phyloP scores from a whole-genome alignment of 2,888 invertebrate genomes.

The Sinotaia quadrata region DNA sequence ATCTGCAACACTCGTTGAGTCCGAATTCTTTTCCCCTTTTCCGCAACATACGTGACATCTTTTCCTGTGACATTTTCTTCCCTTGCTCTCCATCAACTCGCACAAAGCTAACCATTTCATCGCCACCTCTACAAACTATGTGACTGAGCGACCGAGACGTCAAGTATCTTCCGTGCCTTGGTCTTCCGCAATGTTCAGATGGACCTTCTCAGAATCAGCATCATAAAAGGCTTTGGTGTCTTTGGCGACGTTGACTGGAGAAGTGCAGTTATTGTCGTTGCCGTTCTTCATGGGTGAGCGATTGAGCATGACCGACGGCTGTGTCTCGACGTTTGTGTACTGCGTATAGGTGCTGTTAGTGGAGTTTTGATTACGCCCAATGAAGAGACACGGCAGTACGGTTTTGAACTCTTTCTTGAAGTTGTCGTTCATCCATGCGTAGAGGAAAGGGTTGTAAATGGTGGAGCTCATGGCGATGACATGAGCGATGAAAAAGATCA shows the following conservation, averaged over 20 bases:
- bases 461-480: slow-evolving; percentile 94
- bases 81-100: background rate
- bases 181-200: slow-evolving; percentile 57
- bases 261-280: slow-evolving; percentile 44
- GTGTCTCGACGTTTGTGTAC: slow-evolving; percentile 67
- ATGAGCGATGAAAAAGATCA: slow-evolving; percentile 92
- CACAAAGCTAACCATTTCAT: background rate
- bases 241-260: slow-evolving; percentile 29
- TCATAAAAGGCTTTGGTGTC: slow-evolving; percentile 63
- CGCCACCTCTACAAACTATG: no score
- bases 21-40: background rate
- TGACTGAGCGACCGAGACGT: background rate
- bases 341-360: slow-evolving; percentile 64
- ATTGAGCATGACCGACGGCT: slow-evolving; percentile 64
- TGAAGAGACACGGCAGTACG: slow-evolving; percentile 71
- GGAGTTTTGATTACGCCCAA: slow-evolving; percentile 46
- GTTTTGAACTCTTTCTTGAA: slow-evolving; percentile 88
- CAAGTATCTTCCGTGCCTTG: slow-evolving; percentile 20
- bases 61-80: slow-evolving; percentile 1
- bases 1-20: no score
- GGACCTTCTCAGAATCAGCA: slow-evolving; percentile 65
- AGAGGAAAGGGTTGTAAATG: slow-evolving; percentile 94
- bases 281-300: slow-evolving; percentile 64
- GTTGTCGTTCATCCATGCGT: slow-evolving; percentile 96
- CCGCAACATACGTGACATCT: background rate